These are phyloP conservation scores for Neelides sp. DNA, from an alignment of 1,140 invertebrate species.

Conservation along the genomic window DNA sequence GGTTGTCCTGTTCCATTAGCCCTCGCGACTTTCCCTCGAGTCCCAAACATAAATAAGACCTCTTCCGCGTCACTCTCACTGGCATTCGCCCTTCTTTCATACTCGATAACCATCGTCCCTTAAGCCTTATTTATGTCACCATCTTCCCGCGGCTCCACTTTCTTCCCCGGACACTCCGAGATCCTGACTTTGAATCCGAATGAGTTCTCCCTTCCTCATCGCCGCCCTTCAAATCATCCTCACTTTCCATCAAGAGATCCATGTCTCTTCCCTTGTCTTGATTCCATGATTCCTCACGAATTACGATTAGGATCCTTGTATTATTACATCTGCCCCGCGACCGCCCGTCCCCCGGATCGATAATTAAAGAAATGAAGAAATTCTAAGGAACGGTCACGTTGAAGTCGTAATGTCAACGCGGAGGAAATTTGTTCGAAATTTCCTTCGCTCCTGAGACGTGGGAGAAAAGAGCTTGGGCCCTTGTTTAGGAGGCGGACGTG, in stretches of 20 bases:
- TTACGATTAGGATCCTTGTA: too few relatives aligned
- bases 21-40: slow-evolving; percentile 23
- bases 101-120: slow-evolving; percentile 31
- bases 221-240: slow-evolving; percentile 9
- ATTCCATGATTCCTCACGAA: too few relatives aligned
- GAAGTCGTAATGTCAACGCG: slow-evolving; percentile 31
- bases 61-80: slow-evolving; percentile 31
- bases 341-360: slow-evolving; percentile 16
- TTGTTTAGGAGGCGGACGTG: slow-evolving; percentile 29
- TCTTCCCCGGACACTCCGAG: slow-evolving; percentile 5
- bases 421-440: slow-evolving; percentile 30
- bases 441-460: slow-evolving; percentile 8
- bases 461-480: slow-evolving; percentile 5
- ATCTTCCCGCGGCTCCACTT: neutral
- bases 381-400: slow-evolving; percentile 30
- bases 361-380: slow-evolving; percentile 32
- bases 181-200: too few relatives aligned
- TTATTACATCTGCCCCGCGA: too few relatives aligned
- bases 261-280: slow-evolving; percentile 6
- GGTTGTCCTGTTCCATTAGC: slow-evolving; percentile 31
- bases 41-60: slow-evolving; percentile 30
- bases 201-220: slow-evolving; percentile 7
- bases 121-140: slow-evolving; percentile 31
- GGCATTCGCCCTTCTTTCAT: slow-evolving; percentile 29
- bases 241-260: slow-evolving; percentile 2